Evolutionary conservation across 2,797 vertebrate species (phyloP), one percentile per base, ranked within the genome.

Genomic region (Cottoperca gobio): DNA sequence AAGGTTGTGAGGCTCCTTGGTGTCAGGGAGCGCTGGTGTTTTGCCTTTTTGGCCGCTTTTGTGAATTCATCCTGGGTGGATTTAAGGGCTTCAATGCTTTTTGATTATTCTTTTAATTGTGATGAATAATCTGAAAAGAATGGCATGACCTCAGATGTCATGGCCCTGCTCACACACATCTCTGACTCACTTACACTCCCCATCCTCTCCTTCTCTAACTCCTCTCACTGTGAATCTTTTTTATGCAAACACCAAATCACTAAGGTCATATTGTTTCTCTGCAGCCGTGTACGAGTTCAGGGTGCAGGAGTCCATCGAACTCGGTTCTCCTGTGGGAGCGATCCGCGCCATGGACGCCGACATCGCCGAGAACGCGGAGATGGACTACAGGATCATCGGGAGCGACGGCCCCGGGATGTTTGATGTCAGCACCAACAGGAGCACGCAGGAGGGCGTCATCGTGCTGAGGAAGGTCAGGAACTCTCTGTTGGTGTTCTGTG

Each of bases 261-360:
- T 35, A 16, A 37, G 11, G 45, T 21, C 0, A 3, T 2, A 3
- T 9, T 71, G 60, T 73, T 2, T 70, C 60, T 78, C 73, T 50
- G 49, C 70, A 99, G 98, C 95, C 75, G 88, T 96, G 0, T 99
- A 99, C 59, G 97, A 98, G 57, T 97, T 99, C 93, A 94, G 92
- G 73, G 91, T 95, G 35, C 94, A 93, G 0, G 98, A 99, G 86
- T 96, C 97, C 16, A 88, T 53, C 0, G 94, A 93, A 23, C 86
- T 92, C 8, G 96, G 96, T 3, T 93, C 94, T 0, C 58, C 88
- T 0, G 84, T 99, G 64, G 98, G 97, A 33, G 89, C 93, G 68
- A 94, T 99, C 88, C 96, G 89, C 64, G 98, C 97, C 76, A 91
- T 93, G 1, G 98, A 99, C 26, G 96, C 95, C 0, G 98, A 99